A percentile compares a stretch with the other conserved stretches of the same genome.
These are phyloP conservation scores for Chrysemys picta DNA, from an alignment of 2,113 vertebrate genomes.

Conservation along the genomic window DNA sequence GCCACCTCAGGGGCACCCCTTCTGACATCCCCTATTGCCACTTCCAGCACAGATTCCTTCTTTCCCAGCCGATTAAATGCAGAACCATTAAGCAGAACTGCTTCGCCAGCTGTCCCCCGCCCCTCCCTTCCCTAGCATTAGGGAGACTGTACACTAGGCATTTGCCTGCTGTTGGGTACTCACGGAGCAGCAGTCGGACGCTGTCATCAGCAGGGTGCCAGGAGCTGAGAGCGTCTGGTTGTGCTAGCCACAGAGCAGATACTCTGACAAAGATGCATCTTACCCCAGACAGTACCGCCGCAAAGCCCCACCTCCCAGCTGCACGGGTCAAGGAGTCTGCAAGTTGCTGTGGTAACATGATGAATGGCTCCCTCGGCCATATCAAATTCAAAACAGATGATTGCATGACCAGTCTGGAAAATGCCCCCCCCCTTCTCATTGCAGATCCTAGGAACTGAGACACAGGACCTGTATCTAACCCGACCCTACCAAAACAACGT, in stretches of 20 bases:
- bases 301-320: constrained; percentile 59
- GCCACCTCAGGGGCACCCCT: background rate
- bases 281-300: constrained; percentile 31
- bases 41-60: background rate
- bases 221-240: constrained; percentile 2
- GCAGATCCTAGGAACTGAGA: background rate
- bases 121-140: fast-evolving
- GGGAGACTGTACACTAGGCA: fast-evolving
- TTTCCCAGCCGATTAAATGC: background rate
- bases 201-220: background rate
- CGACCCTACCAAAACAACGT: background rate
- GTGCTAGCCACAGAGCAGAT: fast-evolving
- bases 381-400: background rate
- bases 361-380: constrained; percentile 35
- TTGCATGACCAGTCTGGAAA: background rate
- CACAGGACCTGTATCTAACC: fast-evolving
- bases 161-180: background rate
- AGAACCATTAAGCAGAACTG: background rate
- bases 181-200: background rate
- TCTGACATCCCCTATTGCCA: background rate
- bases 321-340: background rate
- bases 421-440: fast-evolving
- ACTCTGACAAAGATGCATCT: background rate
- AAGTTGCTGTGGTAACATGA: constrained; percentile 25
- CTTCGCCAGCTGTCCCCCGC: background rate